phyloP scores from a whole-genome alignment of 2,797 vertebrate genomes.

The Eulemur coronatus region DNA sequence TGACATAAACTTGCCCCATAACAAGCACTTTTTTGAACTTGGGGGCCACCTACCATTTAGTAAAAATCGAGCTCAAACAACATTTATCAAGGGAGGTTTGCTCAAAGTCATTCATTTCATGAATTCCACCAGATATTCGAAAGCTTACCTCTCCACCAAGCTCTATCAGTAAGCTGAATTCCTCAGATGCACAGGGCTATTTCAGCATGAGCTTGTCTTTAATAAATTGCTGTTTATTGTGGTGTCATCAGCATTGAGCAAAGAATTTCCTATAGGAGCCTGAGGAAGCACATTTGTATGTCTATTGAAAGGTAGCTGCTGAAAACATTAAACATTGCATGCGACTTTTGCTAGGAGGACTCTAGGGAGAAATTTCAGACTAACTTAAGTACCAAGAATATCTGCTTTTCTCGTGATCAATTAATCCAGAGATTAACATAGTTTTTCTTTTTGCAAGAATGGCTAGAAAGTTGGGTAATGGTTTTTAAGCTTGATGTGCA shows the following conservation, averaged over 20 bases:
- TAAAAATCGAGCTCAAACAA: slow-evolving; percentile 26
- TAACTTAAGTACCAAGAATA: not conserved
- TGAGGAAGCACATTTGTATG: not conserved
- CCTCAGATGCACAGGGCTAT: not conserved
- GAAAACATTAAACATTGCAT: not conserved
- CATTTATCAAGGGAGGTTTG: not conserved
- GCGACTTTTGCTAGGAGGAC: not conserved
- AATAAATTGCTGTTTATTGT: not conserved
- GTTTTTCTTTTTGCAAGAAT: not conserved
- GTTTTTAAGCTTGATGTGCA: slow-evolving; percentile 22
- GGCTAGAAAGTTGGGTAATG: not conserved
- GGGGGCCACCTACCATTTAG: not conserved
- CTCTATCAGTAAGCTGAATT: not conserved
- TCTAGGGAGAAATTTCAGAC: slow-evolving; percentile 17
- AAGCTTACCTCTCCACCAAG: not conserved
- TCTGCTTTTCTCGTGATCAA: not conserved
- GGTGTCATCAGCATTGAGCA: not conserved
- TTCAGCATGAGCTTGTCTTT: not conserved
- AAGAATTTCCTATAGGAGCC: not conserved
- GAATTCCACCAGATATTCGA: not conserved
- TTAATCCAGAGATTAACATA: not conserved
- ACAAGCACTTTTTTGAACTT: not conserved
- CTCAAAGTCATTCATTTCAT: not conserved
- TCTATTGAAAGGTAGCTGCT: not conserved
- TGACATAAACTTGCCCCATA: not conserved